A percentile compares a stretch with the other conserved stretches of the same genome.
Evolutionary conservation across 2,113 vertebrate species (phyloP).

Genomic region (Cricetomys ansorgei): DNA sequence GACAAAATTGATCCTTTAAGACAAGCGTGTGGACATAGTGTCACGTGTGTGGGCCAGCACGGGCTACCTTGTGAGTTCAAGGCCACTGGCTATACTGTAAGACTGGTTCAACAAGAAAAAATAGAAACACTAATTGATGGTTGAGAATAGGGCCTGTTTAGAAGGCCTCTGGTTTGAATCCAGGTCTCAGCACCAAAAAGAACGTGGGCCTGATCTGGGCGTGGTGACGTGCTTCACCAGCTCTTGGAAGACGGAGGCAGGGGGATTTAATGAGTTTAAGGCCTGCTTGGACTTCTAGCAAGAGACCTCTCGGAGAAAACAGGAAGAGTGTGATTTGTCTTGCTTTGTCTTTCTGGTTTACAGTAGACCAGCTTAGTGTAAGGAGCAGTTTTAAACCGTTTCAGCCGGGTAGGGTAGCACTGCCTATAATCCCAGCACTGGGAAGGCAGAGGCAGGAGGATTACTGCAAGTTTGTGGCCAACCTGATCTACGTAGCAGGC

Average conservation of each 20-base stretch:
- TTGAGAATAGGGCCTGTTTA: background rate
- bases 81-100: background rate
- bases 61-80: background rate
- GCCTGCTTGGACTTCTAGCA: background rate
- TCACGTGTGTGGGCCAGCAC: background rate
- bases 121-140: background rate
- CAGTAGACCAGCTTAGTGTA: background rate
- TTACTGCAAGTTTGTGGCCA: background rate
- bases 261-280: background rate
- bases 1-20: background rate
- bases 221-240: too few species aligned
- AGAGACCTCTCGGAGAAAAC: background rate
- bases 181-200: background rate
- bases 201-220: background rate
- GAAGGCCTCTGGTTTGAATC: background rate
- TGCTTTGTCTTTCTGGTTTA: background rate
- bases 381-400: background rate
- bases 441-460: background rate
- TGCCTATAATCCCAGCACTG: background rate
- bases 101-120: background rate
- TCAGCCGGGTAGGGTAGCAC: background rate
- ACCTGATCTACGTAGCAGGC: background rate
- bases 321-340: background rate
- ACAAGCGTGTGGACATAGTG: too few species aligned
- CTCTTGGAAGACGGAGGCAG: background rate